These are phyloP conservation scores for Paracanthobrama guichenoti DNA, from an alignment of 2,113 vertebrate species.

Conservation along the genomic window DNA sequence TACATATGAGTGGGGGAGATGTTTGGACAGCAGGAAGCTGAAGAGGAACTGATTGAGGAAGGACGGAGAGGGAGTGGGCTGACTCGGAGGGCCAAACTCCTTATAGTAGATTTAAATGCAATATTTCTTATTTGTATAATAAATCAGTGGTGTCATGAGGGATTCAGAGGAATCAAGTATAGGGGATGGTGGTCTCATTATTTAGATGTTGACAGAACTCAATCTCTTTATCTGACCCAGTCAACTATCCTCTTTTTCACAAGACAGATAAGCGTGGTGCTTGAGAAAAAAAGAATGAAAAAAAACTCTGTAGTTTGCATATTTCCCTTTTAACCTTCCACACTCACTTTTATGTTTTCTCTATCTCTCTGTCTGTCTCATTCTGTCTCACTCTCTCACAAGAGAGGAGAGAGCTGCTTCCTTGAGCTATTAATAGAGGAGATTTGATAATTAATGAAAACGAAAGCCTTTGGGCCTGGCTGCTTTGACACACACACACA, in stretches of 20 bases:
- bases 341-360: constrained; percentile 25
- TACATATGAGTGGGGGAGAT: constrained; percentile 24
- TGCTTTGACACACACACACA: constrained; percentile 31
- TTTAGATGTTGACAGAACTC: constrained; percentile 37
- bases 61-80: constrained; percentile 15
- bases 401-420: constrained; percentile 57
- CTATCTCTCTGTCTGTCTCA: constrained; percentile 10
- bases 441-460: constrained; percentile 76
- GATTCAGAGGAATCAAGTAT: neutral
- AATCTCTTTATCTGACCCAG: constrained; percentile 47
- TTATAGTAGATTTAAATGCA: constrained; percentile 42
- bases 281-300: constrained; percentile 44
- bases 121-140: constrained; percentile 37
- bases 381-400: constrained; percentile 52
- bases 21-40: constrained; percentile 13
- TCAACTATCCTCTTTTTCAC: constrained; percentile 56
- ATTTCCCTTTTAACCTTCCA: constrained; percentile 68
- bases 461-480: constrained; percentile 66
- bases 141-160: constrained; percentile 13
- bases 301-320: constrained; percentile 69
- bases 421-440: constrained; percentile 74
- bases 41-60: constrained; percentile 29
- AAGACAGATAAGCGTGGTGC: constrained; percentile 60
- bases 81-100: constrained; percentile 10
- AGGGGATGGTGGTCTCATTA: constrained; percentile 29